Percentiles rank a stretch among this genome's conserved stretches.
phyloP scores from a whole-genome alignment of 2,113 vertebrate genomes.

The Coptodon rendalli region DNA sequence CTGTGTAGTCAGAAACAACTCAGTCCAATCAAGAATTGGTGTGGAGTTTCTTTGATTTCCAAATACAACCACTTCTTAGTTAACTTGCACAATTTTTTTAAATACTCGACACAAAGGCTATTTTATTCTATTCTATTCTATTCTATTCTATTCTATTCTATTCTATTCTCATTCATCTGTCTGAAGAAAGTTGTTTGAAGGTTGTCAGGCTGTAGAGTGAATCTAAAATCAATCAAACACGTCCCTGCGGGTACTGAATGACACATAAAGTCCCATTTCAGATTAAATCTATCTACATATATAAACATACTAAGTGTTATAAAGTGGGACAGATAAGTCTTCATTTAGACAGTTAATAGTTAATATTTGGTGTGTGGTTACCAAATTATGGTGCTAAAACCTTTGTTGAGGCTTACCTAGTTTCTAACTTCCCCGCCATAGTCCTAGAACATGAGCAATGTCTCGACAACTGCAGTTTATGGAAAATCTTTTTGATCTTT shows the following conservation, averaged over 20 bases:
- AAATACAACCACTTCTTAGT: background rate
- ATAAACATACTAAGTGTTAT: background rate
- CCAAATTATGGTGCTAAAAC: background rate
- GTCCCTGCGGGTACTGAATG: rapidly evolving
- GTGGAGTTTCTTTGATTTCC: background rate
- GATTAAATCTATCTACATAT: background rate
- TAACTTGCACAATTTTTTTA: background rate
- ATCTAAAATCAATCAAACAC: background rate
- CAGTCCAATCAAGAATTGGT: rapidly evolving
- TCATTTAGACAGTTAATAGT: background rate
- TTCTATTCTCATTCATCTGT: background rate
- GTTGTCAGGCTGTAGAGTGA: background rate
- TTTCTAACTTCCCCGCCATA: background rate
- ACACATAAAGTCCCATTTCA: background rate
- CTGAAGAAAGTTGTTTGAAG: background rate
- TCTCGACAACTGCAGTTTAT: background rate
- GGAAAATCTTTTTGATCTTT: background rate
- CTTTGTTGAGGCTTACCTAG: background rate
- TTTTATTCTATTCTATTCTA: background rate
- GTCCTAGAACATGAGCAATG: background rate
- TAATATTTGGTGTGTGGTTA: background rate
- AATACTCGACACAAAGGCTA: background rate
- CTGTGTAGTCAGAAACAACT: background rate
- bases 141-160: background rate
- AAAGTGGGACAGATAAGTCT: background rate